Percentiles rank a stretch among this genome's conserved stretches.
Conservation (phyloP, 2,113 vertebrate genomes). For the Thunnus maccoyii region DNA sequence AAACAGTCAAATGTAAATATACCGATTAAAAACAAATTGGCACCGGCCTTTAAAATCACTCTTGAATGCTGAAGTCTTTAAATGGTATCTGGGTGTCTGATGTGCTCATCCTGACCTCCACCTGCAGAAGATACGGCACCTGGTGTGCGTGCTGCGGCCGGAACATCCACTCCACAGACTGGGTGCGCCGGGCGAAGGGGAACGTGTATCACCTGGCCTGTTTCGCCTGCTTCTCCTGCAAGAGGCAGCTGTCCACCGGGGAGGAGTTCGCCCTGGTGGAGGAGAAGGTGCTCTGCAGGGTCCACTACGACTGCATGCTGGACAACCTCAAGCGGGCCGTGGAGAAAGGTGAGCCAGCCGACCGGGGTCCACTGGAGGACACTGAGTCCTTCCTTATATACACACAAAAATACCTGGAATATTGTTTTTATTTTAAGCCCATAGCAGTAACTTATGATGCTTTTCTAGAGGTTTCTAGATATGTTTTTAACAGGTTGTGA, state of each 20-base stretch:
- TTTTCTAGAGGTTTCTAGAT: no score
- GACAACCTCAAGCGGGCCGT: conserved; percentile 97
- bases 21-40: neutral
- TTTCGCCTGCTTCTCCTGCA: conserved; percentile 99
- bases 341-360: conserved; percentile 90
- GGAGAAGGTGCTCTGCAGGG: conserved; percentile 95
- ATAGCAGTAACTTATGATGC: no score
- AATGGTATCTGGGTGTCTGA: neutral
- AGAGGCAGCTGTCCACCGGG: conserved; percentile 96
- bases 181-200: conserved; percentile 96
- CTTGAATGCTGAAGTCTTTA: neutral
- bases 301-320: conserved; percentile 98
- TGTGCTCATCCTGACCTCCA: neutral
- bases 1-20: neutral
- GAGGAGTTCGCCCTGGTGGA: conserved; percentile 99
- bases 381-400: no score
- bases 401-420: no score
- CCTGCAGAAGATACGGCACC: conserved; percentile 93
- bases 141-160: conserved; percentile 96
- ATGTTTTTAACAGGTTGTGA: no score
- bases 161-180: conserved; percentile 97
- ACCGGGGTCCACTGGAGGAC: no score
- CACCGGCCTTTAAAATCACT: neutral
- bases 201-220: conserved; percentile 97
- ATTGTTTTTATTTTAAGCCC: no score